Evolutionary conservation across 1,140 invertebrate species (phyloP), one percentile per base, ranked within the genome.

Genomic region (Ceratitis capitata): DNA sequence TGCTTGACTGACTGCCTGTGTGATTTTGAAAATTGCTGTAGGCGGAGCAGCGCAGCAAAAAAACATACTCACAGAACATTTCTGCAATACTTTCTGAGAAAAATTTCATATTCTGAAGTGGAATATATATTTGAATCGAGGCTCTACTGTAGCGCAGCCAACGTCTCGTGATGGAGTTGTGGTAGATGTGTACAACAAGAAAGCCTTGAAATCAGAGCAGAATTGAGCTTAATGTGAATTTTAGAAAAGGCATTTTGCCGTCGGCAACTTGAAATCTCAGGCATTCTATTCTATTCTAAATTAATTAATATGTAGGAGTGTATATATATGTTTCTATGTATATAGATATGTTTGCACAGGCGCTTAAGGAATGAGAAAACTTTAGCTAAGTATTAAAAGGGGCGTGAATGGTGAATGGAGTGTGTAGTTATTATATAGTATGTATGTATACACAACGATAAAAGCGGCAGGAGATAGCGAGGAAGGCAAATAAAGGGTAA

Each of bases 301-400:
- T 78, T 45, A 78, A 78, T 78, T 78, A 78, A 78, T 78, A 78
- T 78, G 69, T 78, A n/a, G n/a, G n/a, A n/a, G n/a, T n/a, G n/a
- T n/a, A n/a, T n/a, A n/a, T n/a, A n/a, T n/a, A n/a, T n/a, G n/a
- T n/a, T n/a, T n/a, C n/a, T n/a, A n/a, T n/a, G n/a, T n/a, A n/a
- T n/a, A n/a, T n/a, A n/a, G n/a, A n/a, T n/a, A n/a, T n/a, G n/a
- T n/a, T n/a, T n/a, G n/a, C n/a, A n/a, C n/a, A n/a, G n/a, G n/a
- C n/a, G 69, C 69, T 45, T 10, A n/a, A n/a, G 39, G 69, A 78
- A 78, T 78, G 69, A n/a, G n/a, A 78, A 47, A 78, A 78, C 16
- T 78, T 10, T 23, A 78, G 69, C 69, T 45, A 45, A n/a, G 14
- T 45, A 78, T 78, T 78, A 78, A 78, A 78, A 78, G 39, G 69